Evolutionary conservation across 2,797 vertebrate species (phyloP).

Genomic region (Emydoidea blandingii): DNA sequence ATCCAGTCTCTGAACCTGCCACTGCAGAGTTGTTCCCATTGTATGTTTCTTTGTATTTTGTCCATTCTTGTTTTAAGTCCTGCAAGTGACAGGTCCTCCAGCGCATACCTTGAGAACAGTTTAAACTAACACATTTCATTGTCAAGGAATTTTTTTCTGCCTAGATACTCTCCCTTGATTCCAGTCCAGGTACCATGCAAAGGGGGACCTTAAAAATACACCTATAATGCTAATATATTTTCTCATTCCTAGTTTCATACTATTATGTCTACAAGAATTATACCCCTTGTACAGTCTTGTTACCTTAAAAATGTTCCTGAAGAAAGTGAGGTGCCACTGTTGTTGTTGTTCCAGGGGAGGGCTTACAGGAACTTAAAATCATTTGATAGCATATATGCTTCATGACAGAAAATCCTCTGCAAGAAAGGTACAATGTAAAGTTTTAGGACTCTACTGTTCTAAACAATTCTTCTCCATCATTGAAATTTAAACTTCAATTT

Average conservation of each 20-base stretch:
- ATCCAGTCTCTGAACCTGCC: not conserved
- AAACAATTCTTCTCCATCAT: not conserved
- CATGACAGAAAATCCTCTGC: not conserved
- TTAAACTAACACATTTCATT: not conserved
- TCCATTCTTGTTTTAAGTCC: not conserved
- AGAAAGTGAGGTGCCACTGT: not conserved
- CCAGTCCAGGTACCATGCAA: not conserved
- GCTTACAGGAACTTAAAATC: not conserved
- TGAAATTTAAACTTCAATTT: not conserved
- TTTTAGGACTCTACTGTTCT: not conserved
- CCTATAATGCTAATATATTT: fast-evolving
- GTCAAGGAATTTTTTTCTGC: not conserved
- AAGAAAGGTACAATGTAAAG: not conserved
- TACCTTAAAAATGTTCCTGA: not conserved
- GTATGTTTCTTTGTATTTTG: not conserved
- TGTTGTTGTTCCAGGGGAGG: not conserved
- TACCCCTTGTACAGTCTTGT: not conserved
- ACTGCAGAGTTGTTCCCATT: not conserved
- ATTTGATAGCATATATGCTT: not conserved
- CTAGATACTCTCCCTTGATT: not conserved
- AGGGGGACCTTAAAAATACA: fast-evolving
- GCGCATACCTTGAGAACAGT: not conserved
- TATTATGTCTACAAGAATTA: not conserved
- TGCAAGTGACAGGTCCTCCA: fast-evolving
- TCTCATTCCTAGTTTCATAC: not conserved